Conservation (phyloP, 2,797 vertebrate genomes). For the Coregonus ussuriensis region DNA sequence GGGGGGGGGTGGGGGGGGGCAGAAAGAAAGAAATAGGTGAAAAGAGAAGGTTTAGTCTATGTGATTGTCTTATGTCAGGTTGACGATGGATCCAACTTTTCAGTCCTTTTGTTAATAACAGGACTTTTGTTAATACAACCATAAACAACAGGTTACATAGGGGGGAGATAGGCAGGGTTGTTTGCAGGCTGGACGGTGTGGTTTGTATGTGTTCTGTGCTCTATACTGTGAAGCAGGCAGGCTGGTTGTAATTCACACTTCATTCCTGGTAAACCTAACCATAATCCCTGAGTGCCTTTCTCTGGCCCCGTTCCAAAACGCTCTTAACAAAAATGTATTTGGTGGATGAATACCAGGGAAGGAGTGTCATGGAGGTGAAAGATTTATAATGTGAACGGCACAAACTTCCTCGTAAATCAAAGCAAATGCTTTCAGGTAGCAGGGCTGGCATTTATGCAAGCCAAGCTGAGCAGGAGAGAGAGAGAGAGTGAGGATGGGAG, state of each 20-base stretch:
- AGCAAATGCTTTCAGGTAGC: constrained; percentile 76
- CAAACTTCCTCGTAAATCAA: constrained; percentile 87
- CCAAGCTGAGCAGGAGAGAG: constrained; percentile 27
- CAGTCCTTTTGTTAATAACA: no score
- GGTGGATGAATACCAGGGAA: constrained; percentile 87
- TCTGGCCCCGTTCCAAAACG: constrained; percentile 86
- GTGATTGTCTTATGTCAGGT: neutral
- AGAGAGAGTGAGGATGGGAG: neutral
- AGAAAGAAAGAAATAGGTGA: neutral
- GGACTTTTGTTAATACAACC: neutral
- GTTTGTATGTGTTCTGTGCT: constrained; percentile 10
- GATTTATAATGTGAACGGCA: constrained; percentile 85
- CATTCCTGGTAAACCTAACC: constrained; percentile 74
- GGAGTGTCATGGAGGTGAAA: constrained; percentile 81
- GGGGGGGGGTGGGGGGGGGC: neutral
- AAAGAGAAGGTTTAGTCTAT: neutral
- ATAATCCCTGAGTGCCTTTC: constrained; percentile 83
- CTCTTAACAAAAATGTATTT: constrained; percentile 83
- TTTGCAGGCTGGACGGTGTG: constrained; percentile 3
- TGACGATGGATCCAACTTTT: neutral
- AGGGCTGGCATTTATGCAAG: constrained; percentile 74
- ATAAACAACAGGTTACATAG: neutral
- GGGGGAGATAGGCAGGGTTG: neutral
- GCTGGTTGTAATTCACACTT: constrained; percentile 69
- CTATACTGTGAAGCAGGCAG: constrained; percentile 19